Percentiles rank a stretch among this genome's conserved stretches.
phyloP scores from a whole-genome alignment of 2,797 vertebrate species.

The Micromesistius poutassou region DNA sequence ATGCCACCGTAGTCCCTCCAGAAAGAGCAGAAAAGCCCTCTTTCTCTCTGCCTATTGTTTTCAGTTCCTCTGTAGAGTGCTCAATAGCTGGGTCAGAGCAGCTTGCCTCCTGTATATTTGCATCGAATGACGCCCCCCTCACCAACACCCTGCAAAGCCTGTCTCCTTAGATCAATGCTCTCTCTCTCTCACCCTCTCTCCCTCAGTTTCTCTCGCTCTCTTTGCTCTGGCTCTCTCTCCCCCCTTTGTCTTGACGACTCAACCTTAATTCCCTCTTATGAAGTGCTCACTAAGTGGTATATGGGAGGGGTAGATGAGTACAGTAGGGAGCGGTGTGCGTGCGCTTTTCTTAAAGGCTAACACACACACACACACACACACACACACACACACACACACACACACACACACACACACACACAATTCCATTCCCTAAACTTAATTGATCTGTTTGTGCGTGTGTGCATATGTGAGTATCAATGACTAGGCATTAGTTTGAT shows the following conservation, averaged over 20 bases:
- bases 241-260: background rate
- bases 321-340: too few species aligned
- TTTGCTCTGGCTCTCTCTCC: too few species aligned
- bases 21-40: background rate
- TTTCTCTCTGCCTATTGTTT: background rate
- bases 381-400: slow-evolving; percentile 27
- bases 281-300: background rate
- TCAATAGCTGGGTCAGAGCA: too few species aligned
- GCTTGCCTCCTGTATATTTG: too few species aligned
- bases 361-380: too few species aligned
- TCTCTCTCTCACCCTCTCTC: background rate
- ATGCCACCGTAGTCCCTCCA: background rate
- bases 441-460: background rate
- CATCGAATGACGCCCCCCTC: too few species aligned
- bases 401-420: slow-evolving; percentile 6
- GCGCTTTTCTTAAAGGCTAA: background rate
- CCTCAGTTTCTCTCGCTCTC: too few species aligned
- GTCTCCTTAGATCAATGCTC: background rate
- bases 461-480: background rate
- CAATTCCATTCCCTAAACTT: too few species aligned
- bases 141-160: too few species aligned
- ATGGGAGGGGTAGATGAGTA: too few species aligned
- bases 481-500: background rate
- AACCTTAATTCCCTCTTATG: background rate
- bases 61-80: too few species aligned